Evolutionary conservation across 1,140 invertebrate species (phyloP).

Genomic region (Anoplophora glabripennis): DNA sequence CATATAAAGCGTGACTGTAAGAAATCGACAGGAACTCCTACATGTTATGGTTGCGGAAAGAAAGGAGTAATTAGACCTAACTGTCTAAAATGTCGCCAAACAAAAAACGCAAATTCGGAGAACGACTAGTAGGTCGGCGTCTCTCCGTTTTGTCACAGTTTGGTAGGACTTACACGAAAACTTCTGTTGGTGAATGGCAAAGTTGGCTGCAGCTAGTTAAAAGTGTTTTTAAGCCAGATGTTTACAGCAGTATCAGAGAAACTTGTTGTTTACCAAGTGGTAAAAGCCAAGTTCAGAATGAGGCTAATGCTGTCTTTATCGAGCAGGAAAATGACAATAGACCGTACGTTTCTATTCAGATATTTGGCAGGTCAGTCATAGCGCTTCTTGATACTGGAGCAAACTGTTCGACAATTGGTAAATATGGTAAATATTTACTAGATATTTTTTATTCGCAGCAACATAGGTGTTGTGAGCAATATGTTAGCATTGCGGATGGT

Average conservation of each 20-base stretch:
- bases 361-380: background rate
- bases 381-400: background rate
- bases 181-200: too few relatives aligned
- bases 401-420: background rate
- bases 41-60: too few relatives aligned
- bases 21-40: too few relatives aligned
- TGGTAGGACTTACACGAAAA: too few relatives aligned
- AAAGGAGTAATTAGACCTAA: too few relatives aligned
- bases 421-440: background rate
- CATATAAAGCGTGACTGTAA: too few relatives aligned
- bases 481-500: conserved; percentile 1
- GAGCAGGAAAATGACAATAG: conserved; percentile 3
- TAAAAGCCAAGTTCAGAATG: background rate
- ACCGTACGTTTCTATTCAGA: background rate
- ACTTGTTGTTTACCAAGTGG: background rate
- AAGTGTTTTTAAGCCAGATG: background rate
- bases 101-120: too few relatives aligned
- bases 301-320: background rate
- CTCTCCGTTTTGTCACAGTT: too few relatives aligned
- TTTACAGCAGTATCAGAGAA: background rate
- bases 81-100: too few relatives aligned
- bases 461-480: background rate
- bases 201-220: background rate
- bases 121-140: too few relatives aligned
- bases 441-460: background rate